Percentiles rank a stretch among this genome's conserved stretches.
These are phyloP conservation scores for Chelonus insularis DNA, from an alignment of 1,140 invertebrate species.

Conservation along the genomic window DNA sequence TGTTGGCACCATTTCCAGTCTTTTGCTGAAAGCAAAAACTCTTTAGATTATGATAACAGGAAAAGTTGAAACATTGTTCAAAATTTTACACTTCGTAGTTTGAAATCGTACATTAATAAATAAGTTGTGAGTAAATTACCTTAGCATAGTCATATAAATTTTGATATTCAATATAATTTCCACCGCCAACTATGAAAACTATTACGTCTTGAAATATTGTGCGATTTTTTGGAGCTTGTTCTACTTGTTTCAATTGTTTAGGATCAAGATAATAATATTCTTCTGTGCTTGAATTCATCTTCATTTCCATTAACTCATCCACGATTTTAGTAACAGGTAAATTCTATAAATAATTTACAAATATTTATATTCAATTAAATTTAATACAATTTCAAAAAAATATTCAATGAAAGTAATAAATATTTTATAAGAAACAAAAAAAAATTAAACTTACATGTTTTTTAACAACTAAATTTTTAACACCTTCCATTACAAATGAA, in stretches of 20 bases:
- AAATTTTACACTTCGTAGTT: no score
- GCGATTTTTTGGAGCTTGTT: constrained; percentile 68
- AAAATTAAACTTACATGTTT: constrained; percentile 88
- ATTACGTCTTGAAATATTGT: constrained; percentile 85
- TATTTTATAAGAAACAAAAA: no score
- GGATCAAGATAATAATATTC: constrained; percentile 93
- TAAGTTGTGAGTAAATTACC: no score
- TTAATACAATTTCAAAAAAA: no score
- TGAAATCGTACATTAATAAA: no score
- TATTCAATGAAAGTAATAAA: no score
- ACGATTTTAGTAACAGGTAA: constrained; percentile 90
- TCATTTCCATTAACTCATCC: constrained; percentile 88
- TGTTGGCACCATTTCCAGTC: constrained; percentile 70
- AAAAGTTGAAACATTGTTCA: no score
- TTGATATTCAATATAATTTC: constrained; percentile 99
- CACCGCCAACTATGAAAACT: constrained; percentile 96
- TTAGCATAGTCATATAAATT: constrained; percentile 96
- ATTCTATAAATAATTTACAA: no score
- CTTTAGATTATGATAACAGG: no score
- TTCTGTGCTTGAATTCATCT: constrained; percentile 76
- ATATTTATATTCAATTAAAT: no score
- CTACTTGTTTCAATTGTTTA: constrained; percentile 78
- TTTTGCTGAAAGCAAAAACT: constrained; percentile 64
- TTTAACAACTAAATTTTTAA: constrained; percentile 98
- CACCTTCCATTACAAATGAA: constrained; percentile 99